Conservation (phyloP, 2,113 vertebrate species). For the Hassar affinis region DNA sequence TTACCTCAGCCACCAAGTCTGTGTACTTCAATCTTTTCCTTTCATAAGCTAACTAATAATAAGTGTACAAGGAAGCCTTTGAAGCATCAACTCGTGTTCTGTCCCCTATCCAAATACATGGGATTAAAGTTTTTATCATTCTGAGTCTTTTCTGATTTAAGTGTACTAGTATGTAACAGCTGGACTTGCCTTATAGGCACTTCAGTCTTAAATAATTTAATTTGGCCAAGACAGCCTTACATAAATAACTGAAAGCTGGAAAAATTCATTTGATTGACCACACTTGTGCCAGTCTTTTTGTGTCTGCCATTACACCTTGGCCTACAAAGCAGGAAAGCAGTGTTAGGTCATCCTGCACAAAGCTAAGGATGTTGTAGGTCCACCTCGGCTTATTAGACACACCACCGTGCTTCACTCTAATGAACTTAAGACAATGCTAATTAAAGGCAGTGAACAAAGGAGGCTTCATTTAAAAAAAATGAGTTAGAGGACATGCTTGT, state of each 20-base stretch:
- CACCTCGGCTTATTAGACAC: conserved; percentile 75
- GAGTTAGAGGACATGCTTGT: conserved; percentile 73
- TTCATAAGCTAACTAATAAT: too few relatives aligned
- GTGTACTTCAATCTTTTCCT: too few relatives aligned
- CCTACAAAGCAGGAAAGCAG: conserved; percentile 72
- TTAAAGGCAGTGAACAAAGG: conserved; percentile 94
- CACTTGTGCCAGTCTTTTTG: conserved; percentile 35
- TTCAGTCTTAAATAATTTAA: not conserved
- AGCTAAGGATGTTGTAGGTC: conserved; percentile 79
- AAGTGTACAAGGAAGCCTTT: not conserved
- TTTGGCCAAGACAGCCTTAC: too few relatives aligned
- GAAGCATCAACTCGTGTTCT: too few relatives aligned
- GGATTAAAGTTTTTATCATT: not conserved
- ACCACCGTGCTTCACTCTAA: conserved; percentile 81
- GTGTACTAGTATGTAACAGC: not conserved
- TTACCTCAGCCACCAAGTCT: too few relatives aligned
- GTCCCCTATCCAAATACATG: not conserved
- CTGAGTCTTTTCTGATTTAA: not conserved
- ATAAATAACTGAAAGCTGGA: not conserved
- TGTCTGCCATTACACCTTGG: conserved; percentile 65
- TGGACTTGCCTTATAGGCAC: not conserved
- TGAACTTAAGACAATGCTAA: conserved; percentile 99
- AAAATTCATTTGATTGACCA: not conserved
- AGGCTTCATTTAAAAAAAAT: conserved; percentile 74
- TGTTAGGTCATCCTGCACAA: conserved; percentile 83